These are phyloP conservation scores for Pandemis cinnamomeana DNA, from an alignment of 2,888 invertebrate species.

Conservation along the genomic window DNA sequence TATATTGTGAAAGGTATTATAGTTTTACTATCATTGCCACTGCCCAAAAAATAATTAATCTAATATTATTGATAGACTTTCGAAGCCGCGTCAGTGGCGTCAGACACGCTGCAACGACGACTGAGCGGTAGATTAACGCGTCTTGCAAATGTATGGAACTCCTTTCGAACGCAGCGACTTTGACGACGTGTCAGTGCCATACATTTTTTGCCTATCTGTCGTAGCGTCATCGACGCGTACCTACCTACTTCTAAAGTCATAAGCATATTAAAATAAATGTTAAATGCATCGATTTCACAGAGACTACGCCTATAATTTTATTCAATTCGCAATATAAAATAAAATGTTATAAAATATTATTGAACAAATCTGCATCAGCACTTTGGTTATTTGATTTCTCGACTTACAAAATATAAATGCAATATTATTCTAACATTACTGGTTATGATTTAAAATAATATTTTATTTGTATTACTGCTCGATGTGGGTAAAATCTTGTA, in stretches of 20 bases:
- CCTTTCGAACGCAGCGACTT: too few relatives aligned
- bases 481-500: neutral
- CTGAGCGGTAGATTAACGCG: too few relatives aligned
- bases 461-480: neutral
- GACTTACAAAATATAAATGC: neutral
- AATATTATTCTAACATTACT: neutral
- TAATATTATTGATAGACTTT: neutral
- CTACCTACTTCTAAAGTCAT: too few relatives aligned
- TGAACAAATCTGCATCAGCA: neutral
- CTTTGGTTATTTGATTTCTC: neutral
- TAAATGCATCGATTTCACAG: too few relatives aligned
- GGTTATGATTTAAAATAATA: too few relatives aligned
- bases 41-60: neutral
- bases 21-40: slow-evolving; percentile 16
- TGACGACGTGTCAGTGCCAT: too few relatives aligned
- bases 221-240: too few relatives aligned
- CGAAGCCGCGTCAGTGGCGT: too few relatives aligned
- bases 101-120: too few relatives aligned
- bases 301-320: neutral
- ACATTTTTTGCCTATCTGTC: too few relatives aligned
- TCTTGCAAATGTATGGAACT: too few relatives aligned
- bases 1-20: slow-evolving; percentile 26
- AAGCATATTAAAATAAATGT: too few relatives aligned
- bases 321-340: neutral
- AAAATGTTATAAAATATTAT: neutral